These are phyloP conservation scores for Buteo buteo DNA, from an alignment of 2,113 vertebrate genomes.

Conservation along the genomic window DNA sequence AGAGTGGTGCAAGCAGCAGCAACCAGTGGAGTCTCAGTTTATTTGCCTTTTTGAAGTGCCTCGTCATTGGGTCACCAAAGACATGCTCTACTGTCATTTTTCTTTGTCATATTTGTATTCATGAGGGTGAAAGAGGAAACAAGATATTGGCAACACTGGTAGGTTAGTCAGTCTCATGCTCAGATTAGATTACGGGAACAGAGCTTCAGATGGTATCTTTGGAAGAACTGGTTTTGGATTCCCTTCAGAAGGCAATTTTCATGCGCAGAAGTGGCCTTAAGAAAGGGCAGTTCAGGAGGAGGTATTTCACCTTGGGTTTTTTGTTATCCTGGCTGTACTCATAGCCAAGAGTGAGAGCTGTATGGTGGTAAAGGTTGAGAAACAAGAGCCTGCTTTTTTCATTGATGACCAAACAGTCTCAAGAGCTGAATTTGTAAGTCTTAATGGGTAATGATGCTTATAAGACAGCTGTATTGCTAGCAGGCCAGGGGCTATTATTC, in stretches of 20 bases:
- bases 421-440: neutral
- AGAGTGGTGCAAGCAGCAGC: neutral
- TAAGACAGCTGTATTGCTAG: neutral
- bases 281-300: neutral
- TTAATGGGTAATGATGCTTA: neutral
- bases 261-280: neutral
- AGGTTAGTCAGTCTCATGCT: neutral
- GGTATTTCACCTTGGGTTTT: neutral
- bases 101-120: neutral
- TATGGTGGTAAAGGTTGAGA: neutral
- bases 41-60: neutral
- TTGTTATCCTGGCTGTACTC: neutral
- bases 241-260: neutral
- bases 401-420: neutral
- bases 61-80: neutral
- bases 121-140: neutral
- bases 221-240: neutral
- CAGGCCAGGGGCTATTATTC: neutral
- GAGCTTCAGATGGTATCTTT: neutral
- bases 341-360: neutral
- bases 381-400: neutral
- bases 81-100: neutral
- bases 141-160: neutral
- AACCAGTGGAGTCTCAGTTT: neutral
- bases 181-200: neutral